These are phyloP conservation scores for Achlya flavicornis DNA, from an alignment of 2,888 invertebrate genomes.

Conservation along the genomic window DNA sequence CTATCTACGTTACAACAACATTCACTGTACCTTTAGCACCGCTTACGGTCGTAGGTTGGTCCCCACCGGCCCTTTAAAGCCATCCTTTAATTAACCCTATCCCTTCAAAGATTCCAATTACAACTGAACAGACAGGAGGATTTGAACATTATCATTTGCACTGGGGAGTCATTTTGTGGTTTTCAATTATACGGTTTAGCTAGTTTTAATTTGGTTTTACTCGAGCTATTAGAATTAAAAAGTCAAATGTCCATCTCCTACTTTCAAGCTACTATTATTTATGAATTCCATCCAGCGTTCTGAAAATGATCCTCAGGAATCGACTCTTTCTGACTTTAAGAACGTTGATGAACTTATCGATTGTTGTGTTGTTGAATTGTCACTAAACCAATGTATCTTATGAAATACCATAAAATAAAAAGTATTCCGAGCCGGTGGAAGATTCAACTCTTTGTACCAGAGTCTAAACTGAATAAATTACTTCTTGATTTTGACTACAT, in stretches of 20 bases:
- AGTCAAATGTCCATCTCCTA: neutral
- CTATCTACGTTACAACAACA: neutral
- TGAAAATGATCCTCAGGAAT: too few relatives aligned
- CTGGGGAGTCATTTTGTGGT: conserved; percentile 10
- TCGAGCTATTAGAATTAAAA: neutral
- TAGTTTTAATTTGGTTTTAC: neutral
- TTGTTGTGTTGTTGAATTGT: too few relatives aligned
- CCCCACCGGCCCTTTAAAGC: conserved; percentile 41
- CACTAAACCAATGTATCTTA: too few relatives aligned
- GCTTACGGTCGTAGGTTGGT: conserved; percentile 24
- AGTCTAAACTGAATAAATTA: too few relatives aligned
- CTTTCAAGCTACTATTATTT: conserved; percentile 19
- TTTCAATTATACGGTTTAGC: neutral
- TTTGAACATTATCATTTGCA: conserved; percentile 45
- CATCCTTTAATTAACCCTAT: conserved; percentile 58
- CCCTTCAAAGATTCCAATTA: conserved; percentile 72
- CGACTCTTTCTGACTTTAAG: too few relatives aligned
- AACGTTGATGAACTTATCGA: too few relatives aligned
- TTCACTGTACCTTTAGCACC: conserved; percentile 23
- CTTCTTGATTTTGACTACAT: too few relatives aligned
- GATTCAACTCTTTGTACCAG: too few relatives aligned
- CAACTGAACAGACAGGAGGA: conserved; percentile 47
- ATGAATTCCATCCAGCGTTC: neutral
- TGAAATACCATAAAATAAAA: too few relatives aligned
- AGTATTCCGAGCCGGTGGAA: too few relatives aligned